Conservation (phyloP, 2,888 invertebrate genomes). For the Dryocosmus kuriphilus region DNA sequence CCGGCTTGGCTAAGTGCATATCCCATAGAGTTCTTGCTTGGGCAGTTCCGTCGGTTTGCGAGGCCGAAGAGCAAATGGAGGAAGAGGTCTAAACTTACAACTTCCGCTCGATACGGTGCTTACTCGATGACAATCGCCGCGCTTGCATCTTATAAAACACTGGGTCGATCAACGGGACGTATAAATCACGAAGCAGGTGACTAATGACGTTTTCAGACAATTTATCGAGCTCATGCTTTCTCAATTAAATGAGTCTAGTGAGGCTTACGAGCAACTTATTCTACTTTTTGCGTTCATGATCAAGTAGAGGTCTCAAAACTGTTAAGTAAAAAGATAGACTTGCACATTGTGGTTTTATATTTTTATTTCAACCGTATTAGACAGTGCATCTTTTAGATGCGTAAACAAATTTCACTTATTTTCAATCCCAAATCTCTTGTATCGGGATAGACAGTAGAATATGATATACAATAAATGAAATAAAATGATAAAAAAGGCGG, state of each 20-base stretch:
- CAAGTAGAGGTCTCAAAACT: not conserved
- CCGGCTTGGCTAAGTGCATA: slow-evolving; percentile 64
- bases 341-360: no score
- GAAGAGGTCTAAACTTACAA: slow-evolving; percentile 57
- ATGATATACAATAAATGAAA: not conserved
- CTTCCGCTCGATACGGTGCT: slow-evolving; percentile 57
- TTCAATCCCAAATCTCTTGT: no score
- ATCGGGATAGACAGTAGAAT: no score
- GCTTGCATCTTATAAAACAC: slow-evolving; percentile 20
- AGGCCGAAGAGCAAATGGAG: slow-evolving; percentile 20
- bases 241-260: not conserved
- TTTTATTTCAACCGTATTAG: no score
- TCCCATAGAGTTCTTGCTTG: slow-evolving; percentile 48
- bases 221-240: not conserved
- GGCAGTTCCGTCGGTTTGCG: slow-evolving; percentile 33
- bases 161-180: not conserved
- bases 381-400: no score
- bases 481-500: not conserved
- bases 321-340: no score
- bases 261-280: not conserved
- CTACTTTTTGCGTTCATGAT: not conserved
- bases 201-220: not conserved
- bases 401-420: no score
- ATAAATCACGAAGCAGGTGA: slow-evolving; percentile 10
- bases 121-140: slow-evolving; percentile 34